Conservation (phyloP, 2,113 vertebrate species). For the Catagonus wagneri region DNA sequence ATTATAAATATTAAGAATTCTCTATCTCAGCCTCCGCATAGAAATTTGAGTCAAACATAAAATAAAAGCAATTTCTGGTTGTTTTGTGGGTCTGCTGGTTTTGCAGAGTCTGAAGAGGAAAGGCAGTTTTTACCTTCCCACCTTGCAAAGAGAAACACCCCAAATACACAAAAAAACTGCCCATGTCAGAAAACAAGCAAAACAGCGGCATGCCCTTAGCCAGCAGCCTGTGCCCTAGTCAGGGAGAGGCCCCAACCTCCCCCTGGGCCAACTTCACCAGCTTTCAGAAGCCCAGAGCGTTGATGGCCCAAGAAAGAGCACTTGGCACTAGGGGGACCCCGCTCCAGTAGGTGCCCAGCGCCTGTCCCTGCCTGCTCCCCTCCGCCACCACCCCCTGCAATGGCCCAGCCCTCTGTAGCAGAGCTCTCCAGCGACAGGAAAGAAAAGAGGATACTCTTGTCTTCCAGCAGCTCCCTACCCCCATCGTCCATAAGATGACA, state of each 20-base stretch:
- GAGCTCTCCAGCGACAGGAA: background rate
- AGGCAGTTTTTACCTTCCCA: background rate
- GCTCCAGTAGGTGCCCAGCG: rapidly evolving
- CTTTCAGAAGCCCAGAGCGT: background rate
- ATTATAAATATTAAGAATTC: background rate
- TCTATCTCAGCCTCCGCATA: background rate
- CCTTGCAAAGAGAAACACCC: background rate
- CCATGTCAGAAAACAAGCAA: background rate
- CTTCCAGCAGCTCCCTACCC: background rate
- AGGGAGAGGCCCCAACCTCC: background rate
- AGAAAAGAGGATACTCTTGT: background rate
- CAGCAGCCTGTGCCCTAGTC: background rate
- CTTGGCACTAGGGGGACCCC: too few species aligned
- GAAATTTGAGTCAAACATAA: constrained; percentile 1
- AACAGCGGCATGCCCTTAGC: background rate
- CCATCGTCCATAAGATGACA: too few species aligned
- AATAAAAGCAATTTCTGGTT: background rate
- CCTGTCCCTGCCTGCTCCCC: background rate
- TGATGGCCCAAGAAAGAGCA: background rate
- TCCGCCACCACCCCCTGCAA: too few species aligned
- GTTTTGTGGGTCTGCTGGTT: background rate
- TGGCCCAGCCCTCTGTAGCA: background rate
- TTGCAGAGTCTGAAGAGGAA: background rate
- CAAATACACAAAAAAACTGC: background rate
- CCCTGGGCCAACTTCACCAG: background rate